Evolutionary conservation across 2,113 vertebrate species (phyloP), one percentile per base, ranked within the genome.

Genomic region (Noctilio leporinus): DNA sequence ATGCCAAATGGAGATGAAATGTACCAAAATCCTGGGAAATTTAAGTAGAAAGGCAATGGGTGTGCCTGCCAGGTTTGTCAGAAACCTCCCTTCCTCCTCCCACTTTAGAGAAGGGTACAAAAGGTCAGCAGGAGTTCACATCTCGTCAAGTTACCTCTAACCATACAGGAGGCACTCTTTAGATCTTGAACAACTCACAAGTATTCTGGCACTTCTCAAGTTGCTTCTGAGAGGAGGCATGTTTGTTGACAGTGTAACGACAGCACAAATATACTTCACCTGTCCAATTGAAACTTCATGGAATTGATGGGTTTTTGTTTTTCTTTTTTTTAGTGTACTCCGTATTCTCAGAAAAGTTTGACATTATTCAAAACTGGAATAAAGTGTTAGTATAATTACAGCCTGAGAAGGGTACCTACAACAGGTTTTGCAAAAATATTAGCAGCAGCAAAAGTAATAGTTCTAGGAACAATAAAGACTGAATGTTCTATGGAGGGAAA

Each of bases 201-300:
- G 85, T 67, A 75, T 78, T 78, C 94, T 3, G 86, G 69, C 81
- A 73, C 78, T 83, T 91, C 62, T 93, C 24, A 6, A 38, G 88
- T 8, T 53, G 84, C 69, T 88, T 0, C 7, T 15, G 26, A 72
- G 53, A 67, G 45, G 89, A 89, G 77, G 75, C 88, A 73, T 72
- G 72, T 96, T 95, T 95, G 92, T 95, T 96, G 94, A 97, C 38
- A 47, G 57, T 26, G 26, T 78, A 70, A 92, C 76, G 86, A 45
- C 92, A 9, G 5, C 92, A 62, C 22, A 40, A 94, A 94, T 14
- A 26, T 65, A 86, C 88, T 95, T 96, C 49, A 89, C 45, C 55
- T 92, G 85, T 89, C 84, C 88, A 83, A 83, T 0, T 82, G 88
- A 89, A 96, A 96, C 92, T 95, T 93, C 33, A 30, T 33, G 30